Evolutionary conservation across 2,797 vertebrate species (phyloP), one percentile per base, ranked within the genome.

Genomic region (Sebastes paucispinis): DNA sequence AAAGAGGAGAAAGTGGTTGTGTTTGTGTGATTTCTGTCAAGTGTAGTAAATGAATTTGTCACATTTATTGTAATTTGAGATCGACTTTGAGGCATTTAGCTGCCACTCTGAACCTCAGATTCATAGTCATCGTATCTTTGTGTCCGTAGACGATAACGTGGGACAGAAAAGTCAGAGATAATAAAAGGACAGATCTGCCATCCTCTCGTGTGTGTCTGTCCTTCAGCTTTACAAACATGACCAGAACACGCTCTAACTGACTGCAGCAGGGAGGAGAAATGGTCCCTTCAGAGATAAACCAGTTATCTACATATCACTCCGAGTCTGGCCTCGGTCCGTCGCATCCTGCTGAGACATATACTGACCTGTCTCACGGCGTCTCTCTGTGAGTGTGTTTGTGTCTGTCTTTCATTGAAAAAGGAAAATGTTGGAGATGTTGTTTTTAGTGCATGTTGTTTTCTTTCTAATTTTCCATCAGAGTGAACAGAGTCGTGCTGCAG

Each of bases 201-300:
- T 27, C 9, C 29, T 20, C 22, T 18, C n/a, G 24, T 52, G 25
- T 43, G 13, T 22, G 34, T 39, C 1, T n/a, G 3, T n/a, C 14
- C 75, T 16, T 67, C 39, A 70, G 20, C 29, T 77, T 55, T 62
- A 29, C 25, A 31, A 59, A 54, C 50, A 69, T 36, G 63, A 59
- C 8, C 57, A 73, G 24, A n/a, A 27, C 36, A 47, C 9, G 10
- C 20, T 58, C 55, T 72, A 64, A 83, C 47, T 83, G 24, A 55
- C 32, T 74, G 50, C 72, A 68, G 69, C 65, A 32, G 27, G 63
- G 27, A 29, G 71, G 81, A 75, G 32, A 80, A 74, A 81, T 71
- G 59, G 24, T 22, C 13, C 65, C 25, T 55, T 74, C 52, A 58
- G 6, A 66, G 31, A 81, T 87, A 79, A 80, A 59, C 27, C 10